Evolutionary conservation across 2,888 invertebrate species (phyloP).

Genomic region (Pollenia angustigena): DNA sequence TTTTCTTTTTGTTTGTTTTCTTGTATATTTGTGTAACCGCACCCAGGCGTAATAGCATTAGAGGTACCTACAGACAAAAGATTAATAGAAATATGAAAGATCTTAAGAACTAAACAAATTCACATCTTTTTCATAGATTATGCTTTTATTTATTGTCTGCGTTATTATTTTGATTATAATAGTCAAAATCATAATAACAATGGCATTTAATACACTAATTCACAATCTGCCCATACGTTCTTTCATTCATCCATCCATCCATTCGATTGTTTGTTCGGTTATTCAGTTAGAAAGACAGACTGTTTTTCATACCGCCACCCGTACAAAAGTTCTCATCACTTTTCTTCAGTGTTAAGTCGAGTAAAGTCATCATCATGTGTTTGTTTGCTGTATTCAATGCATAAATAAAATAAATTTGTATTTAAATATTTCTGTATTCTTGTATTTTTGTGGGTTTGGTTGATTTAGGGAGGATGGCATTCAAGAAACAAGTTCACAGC

Average conservation of each 20-base stretch:
- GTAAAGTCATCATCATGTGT: constrained; percentile 9
- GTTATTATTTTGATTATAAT: constrained; percentile 45
- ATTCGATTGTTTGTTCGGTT: neutral
- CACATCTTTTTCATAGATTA: constrained; percentile 54
- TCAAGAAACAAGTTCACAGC: constrained; percentile 13
- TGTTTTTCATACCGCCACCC: neutral
- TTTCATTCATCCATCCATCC: neutral
- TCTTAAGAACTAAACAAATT: constrained; percentile 60
- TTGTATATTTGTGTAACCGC: constrained; percentile 53
- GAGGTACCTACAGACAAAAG: constrained; percentile 45
- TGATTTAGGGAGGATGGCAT: neutral
- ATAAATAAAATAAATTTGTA: constrained; percentile 17
- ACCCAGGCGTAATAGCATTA: constrained; percentile 60
- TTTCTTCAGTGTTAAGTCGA: neutral
- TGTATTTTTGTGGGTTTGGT: neutral
- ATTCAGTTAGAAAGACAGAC: neutral
- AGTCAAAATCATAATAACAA: constrained; percentile 55
- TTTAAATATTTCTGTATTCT: constrained; percentile 25
- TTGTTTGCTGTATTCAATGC: neutral
- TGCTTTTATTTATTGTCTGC: constrained; percentile 53
- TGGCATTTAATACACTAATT: constrained; percentile 41
- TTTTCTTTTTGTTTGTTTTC: constrained; percentile 13
- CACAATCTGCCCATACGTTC: constrained; percentile 1
- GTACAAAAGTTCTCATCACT: neutral
- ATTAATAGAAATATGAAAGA: constrained; percentile 43